phyloP scores from a whole-genome alignment of 2,113 vertebrate species.

The Phodopus roborovskii region DNA sequence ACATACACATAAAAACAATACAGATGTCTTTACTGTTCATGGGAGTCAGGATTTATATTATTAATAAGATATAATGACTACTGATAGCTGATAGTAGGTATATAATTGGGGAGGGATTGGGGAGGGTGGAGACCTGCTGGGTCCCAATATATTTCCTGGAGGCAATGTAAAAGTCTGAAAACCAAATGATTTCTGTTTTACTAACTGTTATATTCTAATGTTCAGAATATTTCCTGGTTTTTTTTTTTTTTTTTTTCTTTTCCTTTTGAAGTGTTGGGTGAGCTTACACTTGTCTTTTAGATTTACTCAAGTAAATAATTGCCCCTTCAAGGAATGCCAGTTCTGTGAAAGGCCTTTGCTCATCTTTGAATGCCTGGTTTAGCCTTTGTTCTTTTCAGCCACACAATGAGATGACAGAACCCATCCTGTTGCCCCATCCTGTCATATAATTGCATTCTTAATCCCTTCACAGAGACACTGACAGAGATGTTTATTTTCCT shows the following conservation, averaged over 20 bases:
- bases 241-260: background rate
- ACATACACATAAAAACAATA: background rate
- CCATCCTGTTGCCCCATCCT: conserved; percentile 32
- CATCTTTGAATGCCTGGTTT: conserved; percentile 48
- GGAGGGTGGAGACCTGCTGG: accelerated
- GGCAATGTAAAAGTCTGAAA: background rate
- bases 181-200: background rate
- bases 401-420: conserved; percentile 46
- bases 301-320: conserved; percentile 51
- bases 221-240: background rate
- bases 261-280: conserved; percentile 27
- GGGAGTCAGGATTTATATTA: conserved; percentile 16
- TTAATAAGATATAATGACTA: background rate
- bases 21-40: background rate
- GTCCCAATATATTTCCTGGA: background rate
- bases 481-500: conserved; percentile 72
- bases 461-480: conserved; percentile 70
- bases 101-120: background rate
- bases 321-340: conserved; percentile 38
- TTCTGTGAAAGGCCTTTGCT: conserved; percentile 21
- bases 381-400: conserved; percentile 52
- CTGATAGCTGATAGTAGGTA: background rate
- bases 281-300: conserved; percentile 46
- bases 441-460: conserved; percentile 69
- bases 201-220: background rate